Evolutionary conservation across 2,888 invertebrate species (phyloP), one percentile per base, ranked within the genome.

Genomic region (Caenorhabditis sp.): DNA sequence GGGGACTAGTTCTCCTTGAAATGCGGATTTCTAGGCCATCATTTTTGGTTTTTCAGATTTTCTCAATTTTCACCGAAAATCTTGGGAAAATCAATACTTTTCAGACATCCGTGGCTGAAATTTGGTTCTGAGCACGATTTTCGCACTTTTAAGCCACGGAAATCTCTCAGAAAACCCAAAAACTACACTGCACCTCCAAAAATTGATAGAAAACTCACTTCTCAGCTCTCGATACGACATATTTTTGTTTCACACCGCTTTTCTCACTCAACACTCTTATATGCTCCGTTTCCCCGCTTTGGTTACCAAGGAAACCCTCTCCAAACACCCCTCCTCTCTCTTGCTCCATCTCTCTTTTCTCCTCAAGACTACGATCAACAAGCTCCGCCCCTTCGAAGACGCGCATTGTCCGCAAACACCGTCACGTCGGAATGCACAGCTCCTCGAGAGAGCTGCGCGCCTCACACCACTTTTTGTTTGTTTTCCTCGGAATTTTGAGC

Each of bases 151-250:
- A 38, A 38, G 10, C 6, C 12, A 10, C 12, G 12, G 12, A 10
- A 38, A 5, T 38, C 2, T 10, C 38, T 38, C 38, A 7, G 6
- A 10, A 2, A 10, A 7, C 38, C 12, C 12, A 2, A 38, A 38
- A 38, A 38, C 31, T 7, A 31, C 31, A 4, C 31, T 1, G 22
- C 1, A 44, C n/a, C n/a, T 2, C 2, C 19, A 38, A 31, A n/a
- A 41, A 64, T 14, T 28, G 14, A n/a, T 26, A 8, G 28, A 59
- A 63, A 84, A 84, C 90, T 82, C 70, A 90, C 90, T 90, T 87
- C 90, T 82, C n/a, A 90, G 58, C 73, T 90, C 90, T 16, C 90
- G 85, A 70, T 82, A 90, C 38, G 90, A 90, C 90, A 90, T 90
- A 38, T 64, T 54, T 63, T 19, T 1, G 35, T 2, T 26, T 54